Conservation (phyloP, 2,113 vertebrate genomes). For the Semnornis frantzii region DNA sequence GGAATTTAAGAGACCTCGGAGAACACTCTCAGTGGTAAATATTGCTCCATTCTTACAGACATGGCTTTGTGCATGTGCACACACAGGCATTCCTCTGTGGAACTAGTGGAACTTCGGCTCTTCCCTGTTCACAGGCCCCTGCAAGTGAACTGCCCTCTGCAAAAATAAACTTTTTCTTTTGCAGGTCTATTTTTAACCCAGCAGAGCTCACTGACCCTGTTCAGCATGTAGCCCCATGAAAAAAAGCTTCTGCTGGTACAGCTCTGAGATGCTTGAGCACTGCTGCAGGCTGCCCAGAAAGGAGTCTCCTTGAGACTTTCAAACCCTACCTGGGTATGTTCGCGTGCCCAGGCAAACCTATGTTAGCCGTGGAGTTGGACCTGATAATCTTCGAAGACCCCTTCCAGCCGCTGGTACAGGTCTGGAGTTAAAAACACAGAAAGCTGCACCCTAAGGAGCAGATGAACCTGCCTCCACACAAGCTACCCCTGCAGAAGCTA, state of each 20-base stretch:
- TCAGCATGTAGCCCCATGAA: neutral
- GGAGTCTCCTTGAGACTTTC: no score
- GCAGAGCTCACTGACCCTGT: neutral
- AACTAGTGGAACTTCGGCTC: neutral
- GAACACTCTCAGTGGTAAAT: neutral
- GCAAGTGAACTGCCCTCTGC: neutral
- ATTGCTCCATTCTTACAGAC: neutral
- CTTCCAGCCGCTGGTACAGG: neutral
- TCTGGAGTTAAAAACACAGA: neutral
- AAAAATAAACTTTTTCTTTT: neutral
- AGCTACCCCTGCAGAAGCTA: neutral
- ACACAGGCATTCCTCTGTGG: neutral
- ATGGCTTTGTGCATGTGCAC: neutral
- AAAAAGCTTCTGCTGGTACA: neutral
- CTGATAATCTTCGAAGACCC: no score
- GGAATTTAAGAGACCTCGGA: neutral
- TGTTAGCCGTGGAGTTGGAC: no score
- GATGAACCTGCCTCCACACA: neutral
- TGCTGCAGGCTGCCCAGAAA: no score
- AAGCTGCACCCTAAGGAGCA: neutral
- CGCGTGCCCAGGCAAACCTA: no score
- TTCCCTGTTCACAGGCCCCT: neutral
- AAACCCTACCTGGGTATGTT: no score
- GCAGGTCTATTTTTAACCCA: neutral
- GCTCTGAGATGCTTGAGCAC: no score